Evolutionary conservation across 2,888 invertebrate species (phyloP).

Genomic region (Aphidius colemani): DNA sequence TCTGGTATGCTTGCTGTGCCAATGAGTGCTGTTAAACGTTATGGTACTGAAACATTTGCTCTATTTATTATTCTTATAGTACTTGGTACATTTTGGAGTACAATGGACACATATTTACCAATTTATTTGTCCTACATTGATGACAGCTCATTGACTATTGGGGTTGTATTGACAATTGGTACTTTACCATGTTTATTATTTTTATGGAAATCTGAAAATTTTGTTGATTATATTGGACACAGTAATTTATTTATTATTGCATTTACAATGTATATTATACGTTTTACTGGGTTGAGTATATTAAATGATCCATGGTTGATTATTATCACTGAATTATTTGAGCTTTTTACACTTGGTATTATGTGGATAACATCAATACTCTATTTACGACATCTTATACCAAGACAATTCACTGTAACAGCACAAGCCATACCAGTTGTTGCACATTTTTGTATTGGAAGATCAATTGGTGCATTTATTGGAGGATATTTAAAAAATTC

Average conservation of each 20-base stretch:
- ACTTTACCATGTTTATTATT: conserved; percentile 73
- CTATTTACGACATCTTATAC: conserved; percentile 81
- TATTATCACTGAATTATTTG: conserved; percentile 73
- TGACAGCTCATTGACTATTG: conserved; percentile 65
- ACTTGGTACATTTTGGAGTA: conserved; percentile 80
- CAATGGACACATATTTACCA: conserved; percentile 77
- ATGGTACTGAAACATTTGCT: conserved; percentile 75
- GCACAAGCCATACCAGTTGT: conserved; percentile 80
- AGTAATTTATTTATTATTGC: conserved; percentile 82
- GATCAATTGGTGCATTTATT: conserved; percentile 74
- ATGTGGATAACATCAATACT: conserved; percentile 81
- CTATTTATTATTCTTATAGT: conserved; percentile 72
- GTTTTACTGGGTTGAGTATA: conserved; percentile 51
- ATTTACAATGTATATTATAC: conserved; percentile 80
- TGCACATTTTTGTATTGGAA: conserved; percentile 79
- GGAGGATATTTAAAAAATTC: conserved; percentile 61
- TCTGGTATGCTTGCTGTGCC: conserved; percentile 77
- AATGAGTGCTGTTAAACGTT: conserved; percentile 78
- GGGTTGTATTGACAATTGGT: conserved; percentile 70
- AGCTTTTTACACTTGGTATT: conserved; percentile 76
- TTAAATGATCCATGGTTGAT: conserved; percentile 67
- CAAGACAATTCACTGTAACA: conserved; percentile 75
- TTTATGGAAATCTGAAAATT: conserved; percentile 77
- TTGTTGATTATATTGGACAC: conserved; percentile 83
- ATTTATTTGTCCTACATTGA: conserved; percentile 60